Evolutionary conservation across 1,140 invertebrate species (phyloP).

Genomic region (Contarinia nasturtii): DNA sequence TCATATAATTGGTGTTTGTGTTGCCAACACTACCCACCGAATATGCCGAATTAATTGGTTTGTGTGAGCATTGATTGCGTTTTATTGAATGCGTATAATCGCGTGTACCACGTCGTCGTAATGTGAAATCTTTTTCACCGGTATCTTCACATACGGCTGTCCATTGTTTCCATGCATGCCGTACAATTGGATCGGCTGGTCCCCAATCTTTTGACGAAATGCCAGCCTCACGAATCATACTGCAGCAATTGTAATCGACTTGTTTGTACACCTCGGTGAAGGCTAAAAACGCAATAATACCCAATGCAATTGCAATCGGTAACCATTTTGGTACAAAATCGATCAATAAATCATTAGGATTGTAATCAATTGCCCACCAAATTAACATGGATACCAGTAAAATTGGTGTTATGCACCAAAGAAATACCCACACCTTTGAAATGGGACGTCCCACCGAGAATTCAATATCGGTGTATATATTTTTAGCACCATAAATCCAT

Average conservation of each 20-base stretch:
- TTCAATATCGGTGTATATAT: constrained; percentile 22
- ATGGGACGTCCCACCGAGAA: constrained; percentile 23
- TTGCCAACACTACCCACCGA: background rate
- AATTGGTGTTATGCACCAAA: constrained; percentile 20
- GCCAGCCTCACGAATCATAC: constrained; percentile 23
- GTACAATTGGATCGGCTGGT: constrained; percentile 19
- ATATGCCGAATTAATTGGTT: constrained; percentile 3
- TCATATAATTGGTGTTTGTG: constrained; percentile 8
- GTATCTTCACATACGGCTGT: constrained; percentile 22
- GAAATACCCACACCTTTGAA: constrained; percentile 17
- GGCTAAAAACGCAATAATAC: constrained; percentile 11
- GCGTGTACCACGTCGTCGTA: constrained; percentile 33
- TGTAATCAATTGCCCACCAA: constrained; percentile 22
- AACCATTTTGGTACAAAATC: constrained; percentile 20
- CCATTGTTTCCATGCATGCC: constrained; percentile 24
- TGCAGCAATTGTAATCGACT: constrained; percentile 24
- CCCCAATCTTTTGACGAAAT: constrained; percentile 24
- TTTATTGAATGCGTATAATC: constrained; percentile 38
- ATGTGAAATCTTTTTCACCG: constrained; percentile 33
- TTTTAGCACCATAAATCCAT: constrained; percentile 23
- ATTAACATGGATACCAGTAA: constrained; percentile 17
- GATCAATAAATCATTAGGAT: constrained; percentile 14
- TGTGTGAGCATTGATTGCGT: constrained; percentile 11
- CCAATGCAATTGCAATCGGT: constrained; percentile 17
- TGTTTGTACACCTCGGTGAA: constrained; percentile 20